Percentiles rank a stretch among this genome's conserved stretches.
Conservation (phyloP, 2,888 invertebrate genomes). For the Caenorhabditis macrosperma region DNA sequence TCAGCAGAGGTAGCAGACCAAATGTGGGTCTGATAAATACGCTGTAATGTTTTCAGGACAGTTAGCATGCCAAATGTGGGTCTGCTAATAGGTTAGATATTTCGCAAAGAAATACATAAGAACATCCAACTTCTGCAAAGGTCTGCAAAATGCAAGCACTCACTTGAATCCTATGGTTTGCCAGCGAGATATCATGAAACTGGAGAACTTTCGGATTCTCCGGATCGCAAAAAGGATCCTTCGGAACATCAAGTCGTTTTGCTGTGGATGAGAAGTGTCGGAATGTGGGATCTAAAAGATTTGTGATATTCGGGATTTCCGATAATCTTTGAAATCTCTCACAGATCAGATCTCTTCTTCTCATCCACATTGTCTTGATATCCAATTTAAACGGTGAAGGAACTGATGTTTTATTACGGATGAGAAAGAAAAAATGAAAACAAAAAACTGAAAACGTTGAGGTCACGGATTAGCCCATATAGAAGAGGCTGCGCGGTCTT, state of each 20-base stretch:
- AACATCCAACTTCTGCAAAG: neutral
- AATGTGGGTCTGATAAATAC: too few species aligned
- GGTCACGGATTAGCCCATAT: constrained; percentile 19
- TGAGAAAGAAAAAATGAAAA: neutral
- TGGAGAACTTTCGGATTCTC: constrained; percentile 62
- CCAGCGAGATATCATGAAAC: constrained; percentile 80
- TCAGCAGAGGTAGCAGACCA: too few species aligned
- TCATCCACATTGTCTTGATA: neutral
- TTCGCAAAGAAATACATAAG: too few species aligned
- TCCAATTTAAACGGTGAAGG: neutral
- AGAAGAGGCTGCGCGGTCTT: constrained; percentile 20
- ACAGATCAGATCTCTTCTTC: constrained; percentile 6
- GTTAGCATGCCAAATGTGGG: too few species aligned
- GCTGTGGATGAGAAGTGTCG: neutral
- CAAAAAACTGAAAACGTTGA: neutral
- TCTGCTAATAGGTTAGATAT: too few species aligned
- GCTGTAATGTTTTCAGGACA: too few species aligned
- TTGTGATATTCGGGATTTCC: neutral
- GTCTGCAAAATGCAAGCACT: neutral
- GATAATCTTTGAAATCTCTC: neutral
- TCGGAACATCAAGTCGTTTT: constrained; percentile 1
- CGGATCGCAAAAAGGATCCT: constrained; percentile 70
- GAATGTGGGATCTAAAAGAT: neutral
- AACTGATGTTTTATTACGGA: constrained; percentile 5
- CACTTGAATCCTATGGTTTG: constrained; percentile 87